Evolutionary conservation across 2,888 invertebrate species (phyloP), one percentile per base, ranked within the genome.

Genomic region (Epinotia brunnichana): DNA sequence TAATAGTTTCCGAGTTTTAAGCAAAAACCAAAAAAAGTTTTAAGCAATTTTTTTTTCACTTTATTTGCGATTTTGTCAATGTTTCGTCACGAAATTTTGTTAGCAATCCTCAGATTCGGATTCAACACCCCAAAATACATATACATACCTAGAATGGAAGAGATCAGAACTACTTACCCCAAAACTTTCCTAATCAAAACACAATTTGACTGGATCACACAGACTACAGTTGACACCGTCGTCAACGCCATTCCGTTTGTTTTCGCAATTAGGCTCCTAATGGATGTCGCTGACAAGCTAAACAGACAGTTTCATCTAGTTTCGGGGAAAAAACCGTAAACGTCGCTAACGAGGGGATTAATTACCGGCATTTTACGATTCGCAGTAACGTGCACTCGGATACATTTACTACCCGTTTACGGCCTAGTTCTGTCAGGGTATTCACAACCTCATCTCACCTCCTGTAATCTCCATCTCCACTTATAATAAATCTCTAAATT

Each of bases 281-380:
- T 9, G 11, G 3, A 10, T 39, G 7, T 13, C 59, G n/a, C 57
- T n/a, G 35, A 59, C 21, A 24, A 24, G 10, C 21, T 60, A 41
- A 21, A n/a, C 24, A 24, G 48, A 17, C 39, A 17, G 41, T 60
- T 39, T 56, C 44, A 62, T 64, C 63, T 35, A n/a, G 56, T 57
- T 51, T 41, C 17, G 59, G 44, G 51, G 3, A 62, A 67, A 72
- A 60, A 72, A 62, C 48, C 72, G 67, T 72, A 72, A 72, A 72
- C 56, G 66, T 57, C 66, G 67, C 72, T 68, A 72, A 72, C 67
- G 61, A 67, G 67, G 35, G 61, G 61, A 62, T 61, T 72, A 72
- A 72, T 72, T 72, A 72, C 67, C 29, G 67, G 54, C 51, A 48
- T 35, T 72, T 72, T 68, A 72, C 72, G 72, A 68, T 72, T 72